These are phyloP conservation scores for Mastomys natalensis DNA, from an alignment of 2,113 vertebrate species.

Conservation along the genomic window DNA sequence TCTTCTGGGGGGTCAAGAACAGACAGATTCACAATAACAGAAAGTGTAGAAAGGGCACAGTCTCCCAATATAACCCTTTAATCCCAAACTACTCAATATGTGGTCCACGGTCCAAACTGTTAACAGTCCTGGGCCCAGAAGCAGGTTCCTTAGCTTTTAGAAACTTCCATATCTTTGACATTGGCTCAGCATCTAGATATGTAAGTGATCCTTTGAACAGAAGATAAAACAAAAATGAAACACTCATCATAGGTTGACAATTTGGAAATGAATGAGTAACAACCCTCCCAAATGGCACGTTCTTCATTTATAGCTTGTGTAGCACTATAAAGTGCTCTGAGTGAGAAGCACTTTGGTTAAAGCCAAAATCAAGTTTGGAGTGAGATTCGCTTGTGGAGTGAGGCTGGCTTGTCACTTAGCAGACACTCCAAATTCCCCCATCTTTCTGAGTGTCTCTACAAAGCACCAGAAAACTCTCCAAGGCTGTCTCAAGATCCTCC, in stretches of 20 bases:
- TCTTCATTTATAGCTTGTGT: conserved; percentile 15
- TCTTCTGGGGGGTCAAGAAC: neutral
- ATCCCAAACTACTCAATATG: neutral
- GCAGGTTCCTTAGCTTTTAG: neutral
- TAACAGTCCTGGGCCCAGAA: neutral
- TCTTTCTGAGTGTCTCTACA: conserved; percentile 18
- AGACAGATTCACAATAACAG: conserved; percentile 12
- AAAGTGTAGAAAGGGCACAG: neutral
- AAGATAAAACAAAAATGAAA: neutral
- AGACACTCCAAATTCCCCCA: conserved; percentile 52
- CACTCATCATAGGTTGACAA: neutral
- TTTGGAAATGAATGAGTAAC: neutral
- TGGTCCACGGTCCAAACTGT: neutral
- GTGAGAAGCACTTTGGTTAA: conserved; percentile 41
- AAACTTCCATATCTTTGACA: neutral
- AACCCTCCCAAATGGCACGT: neutral
- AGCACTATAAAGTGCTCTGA: conserved; percentile 27
- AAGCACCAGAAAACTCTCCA: neutral
- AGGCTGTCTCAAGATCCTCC: neutral
- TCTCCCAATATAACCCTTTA: neutral
- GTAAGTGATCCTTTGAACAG: neutral
- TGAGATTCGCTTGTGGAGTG: conserved; percentile 27
- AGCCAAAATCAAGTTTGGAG: conserved; percentile 66
- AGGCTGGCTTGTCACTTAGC: conserved; percentile 70
- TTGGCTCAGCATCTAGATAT: neutral